Conservation (phyloP, 2,888 invertebrate genomes). For the Lasioglossum marginatum region DNA sequence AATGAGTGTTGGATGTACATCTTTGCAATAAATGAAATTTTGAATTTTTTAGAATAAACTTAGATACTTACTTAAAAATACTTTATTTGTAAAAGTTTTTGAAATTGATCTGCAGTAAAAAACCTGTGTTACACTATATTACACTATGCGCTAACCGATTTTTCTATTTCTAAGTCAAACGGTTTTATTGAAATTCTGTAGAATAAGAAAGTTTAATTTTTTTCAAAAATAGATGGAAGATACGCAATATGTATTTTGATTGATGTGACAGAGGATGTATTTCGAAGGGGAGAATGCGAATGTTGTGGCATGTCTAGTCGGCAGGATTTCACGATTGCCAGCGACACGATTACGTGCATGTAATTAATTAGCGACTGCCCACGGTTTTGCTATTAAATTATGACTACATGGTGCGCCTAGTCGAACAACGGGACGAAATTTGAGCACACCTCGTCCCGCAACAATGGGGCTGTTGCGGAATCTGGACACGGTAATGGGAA, state of each 20-base stretch:
- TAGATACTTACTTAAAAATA: too few species aligned
- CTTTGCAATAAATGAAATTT: too few species aligned
- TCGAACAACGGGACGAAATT: constrained; percentile 42
- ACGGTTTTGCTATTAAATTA: constrained; percentile 46
- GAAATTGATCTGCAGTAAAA: too few species aligned
- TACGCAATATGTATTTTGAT: not conserved
- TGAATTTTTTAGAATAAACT: too few species aligned
- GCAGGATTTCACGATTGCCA: constrained; percentile 22
- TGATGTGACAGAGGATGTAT: not conserved
- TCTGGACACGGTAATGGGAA: not conserved
- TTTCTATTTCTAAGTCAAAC: not conserved
- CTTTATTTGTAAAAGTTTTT: too few species aligned
- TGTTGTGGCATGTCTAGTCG: not conserved
- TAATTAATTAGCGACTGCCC: constrained; percentile 45
- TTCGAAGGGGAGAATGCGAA: not conserved
- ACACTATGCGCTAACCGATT: not conserved
- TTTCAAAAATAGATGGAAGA: not conserved
- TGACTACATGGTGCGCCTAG: constrained; percentile 27
- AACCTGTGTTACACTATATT: too few species aligned
- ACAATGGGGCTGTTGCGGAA: constrained; percentile 30
- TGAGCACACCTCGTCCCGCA: constrained; percentile 23
- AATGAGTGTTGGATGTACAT: too few species aligned
- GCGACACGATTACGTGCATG: constrained; percentile 35
- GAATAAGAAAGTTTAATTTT: not conserved
- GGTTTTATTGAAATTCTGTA: not conserved